phyloP scores from a whole-genome alignment of 2,797 vertebrate species.

The Chaenodraco wilsoni region DNA sequence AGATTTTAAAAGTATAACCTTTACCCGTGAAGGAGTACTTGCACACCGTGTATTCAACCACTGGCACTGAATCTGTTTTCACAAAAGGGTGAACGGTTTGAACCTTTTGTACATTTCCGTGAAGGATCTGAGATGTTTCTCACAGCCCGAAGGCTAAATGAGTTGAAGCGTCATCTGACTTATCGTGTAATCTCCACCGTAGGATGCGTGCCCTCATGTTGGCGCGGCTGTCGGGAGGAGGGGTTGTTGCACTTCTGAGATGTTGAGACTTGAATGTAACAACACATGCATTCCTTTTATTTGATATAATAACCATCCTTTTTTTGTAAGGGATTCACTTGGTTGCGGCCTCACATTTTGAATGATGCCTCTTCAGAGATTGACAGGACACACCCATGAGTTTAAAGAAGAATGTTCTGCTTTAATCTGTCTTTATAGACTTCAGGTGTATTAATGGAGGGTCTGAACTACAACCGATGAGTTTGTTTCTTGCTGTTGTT shows the following conservation, averaged over 20 bases:
- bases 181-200: constrained; percentile 29
- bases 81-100: neutral
- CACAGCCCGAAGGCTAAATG: neutral
- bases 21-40: too few species aligned
- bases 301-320: neutral
- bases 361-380: neutral
- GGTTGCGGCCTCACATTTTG: neutral
- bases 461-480: neutral
- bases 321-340: neutral
- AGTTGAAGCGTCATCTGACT: constrained; percentile 3
- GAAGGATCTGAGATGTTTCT: neutral
- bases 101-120: neutral
- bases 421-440: neutral
- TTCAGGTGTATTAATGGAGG: neutral
- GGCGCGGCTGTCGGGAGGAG: neutral
- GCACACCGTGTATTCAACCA: neutral
- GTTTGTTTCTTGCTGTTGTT: constrained; percentile 17
- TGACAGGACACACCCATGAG: neutral
- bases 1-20: too few species aligned
- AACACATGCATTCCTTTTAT: too few species aligned
- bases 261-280: neutral
- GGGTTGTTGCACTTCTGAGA: neutral
- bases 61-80: neutral
- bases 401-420: neutral
- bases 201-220: neutral